Base-by-base conservation (phyloP, 2,113 vertebrate genomes). In the Chloroceryle aenea region DNA sequence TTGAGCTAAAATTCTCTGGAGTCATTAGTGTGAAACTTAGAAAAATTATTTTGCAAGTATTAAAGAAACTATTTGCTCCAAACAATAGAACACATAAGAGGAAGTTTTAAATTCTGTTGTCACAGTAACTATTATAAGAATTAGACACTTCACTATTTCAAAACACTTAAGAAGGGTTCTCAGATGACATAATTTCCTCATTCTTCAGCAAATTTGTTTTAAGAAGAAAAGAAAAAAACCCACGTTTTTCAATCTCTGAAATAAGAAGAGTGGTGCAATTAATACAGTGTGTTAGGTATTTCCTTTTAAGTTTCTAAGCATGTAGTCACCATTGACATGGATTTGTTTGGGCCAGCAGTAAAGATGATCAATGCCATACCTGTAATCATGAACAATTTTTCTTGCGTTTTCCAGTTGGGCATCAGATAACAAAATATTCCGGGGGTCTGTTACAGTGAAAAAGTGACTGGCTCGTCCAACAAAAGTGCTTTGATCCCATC, bases 401-500 rank as follows among this genome's bases (percentile, higher is more conserved):
- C 98, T 98, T 7, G 99, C 98, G 9, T 97, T 98, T 95, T 99
- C 98, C 77, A 99, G 98, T 25, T 99, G 98, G 58, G 98, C 97
- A 26, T 99, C 97, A 91, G 98, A 98, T 85, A 99, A 97, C 36
- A 99, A 98, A 95, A 99, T 97, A 90, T 99, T 99, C 94, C 99
- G 98, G 72, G 99, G 99, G 52, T 99, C 99, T 55, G 99, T 99
- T 72, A 99, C 99, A 3, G 99, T 99, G 95, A 99, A 99, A 98
- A 99, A 99, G 96, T 99, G 99, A 59, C 97, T 99, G 43, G 99
- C 99, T 89, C 99, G 98, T 73, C 99, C 99, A 53, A 96, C 12
- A 53, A 99, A 99, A 34, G 99, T 99, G 94, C 98, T 98, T 95
- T 99, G 99, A 96, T 99, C 99, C 99, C 99, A 99, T 85, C 99